phyloP scores from a whole-genome alignment of 1,140 invertebrate genomes.

The Drosophila baimaii region DNA sequence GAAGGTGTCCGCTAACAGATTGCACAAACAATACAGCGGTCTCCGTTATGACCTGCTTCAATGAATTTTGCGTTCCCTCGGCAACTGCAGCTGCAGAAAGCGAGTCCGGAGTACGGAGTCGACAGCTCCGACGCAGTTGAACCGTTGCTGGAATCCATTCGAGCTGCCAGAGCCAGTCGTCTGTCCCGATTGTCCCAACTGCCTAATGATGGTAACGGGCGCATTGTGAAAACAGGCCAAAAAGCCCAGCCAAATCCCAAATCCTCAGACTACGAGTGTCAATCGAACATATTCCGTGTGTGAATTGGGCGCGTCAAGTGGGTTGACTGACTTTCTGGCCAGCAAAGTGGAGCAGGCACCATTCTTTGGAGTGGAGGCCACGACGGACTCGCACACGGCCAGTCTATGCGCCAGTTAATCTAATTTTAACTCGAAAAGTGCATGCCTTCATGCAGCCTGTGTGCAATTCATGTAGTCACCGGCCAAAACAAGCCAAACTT shows the following conservation, averaged over 20 bases:
- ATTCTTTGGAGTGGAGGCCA: conserved; percentile 10
- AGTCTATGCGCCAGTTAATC: conserved; percentile 62
- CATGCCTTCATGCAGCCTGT: conserved; percentile 34
- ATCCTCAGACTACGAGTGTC: conserved; percentile 33
- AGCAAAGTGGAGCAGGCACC: conserved; percentile 33
- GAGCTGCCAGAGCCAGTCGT: conserved; percentile 42
- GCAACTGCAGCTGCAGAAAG: conserved; percentile 25
- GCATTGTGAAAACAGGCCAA: conserved; percentile 47
- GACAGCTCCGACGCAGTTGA: conserved; percentile 41
- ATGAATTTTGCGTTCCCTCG: conserved; percentile 36
- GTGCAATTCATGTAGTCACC: conserved; percentile 34
- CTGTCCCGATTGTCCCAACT: conserved; percentile 49
- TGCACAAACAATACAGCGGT: conserved; percentile 54
- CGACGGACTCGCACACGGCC: conserved; percentile 11
- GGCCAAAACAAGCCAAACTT: conserved; percentile 67
- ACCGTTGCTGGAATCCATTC: conserved; percentile 60
- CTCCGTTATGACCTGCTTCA: conserved; percentile 69
- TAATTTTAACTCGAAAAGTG: conserved; percentile 76
- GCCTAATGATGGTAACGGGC: conserved; percentile 53
- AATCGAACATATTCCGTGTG: conserved; percentile 32
- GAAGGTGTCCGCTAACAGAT: conserved; percentile 39
- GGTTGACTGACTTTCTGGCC: conserved; percentile 15
- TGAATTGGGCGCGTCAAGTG: conserved; percentile 11
- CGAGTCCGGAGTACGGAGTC: conserved; percentile 33
- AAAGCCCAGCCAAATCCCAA: conserved; percentile 2